Conservation (phyloP, 2,888 invertebrate species). For the Calliopum simillimum region DNA sequence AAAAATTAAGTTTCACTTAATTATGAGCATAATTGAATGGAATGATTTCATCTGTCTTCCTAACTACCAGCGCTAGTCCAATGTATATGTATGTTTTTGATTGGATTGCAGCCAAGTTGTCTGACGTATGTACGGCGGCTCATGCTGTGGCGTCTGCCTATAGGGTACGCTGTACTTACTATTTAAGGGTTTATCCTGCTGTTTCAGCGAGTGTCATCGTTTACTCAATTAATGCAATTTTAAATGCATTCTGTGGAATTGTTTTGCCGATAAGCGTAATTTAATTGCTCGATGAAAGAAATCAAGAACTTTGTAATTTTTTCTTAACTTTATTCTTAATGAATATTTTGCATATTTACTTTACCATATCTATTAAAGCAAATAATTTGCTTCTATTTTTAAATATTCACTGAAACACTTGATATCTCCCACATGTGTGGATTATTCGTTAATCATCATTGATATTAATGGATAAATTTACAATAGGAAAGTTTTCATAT, state of each 20-base stretch:
- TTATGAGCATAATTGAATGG: constrained; percentile 25
- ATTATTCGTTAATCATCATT: not conserved
- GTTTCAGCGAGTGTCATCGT: constrained; percentile 5
- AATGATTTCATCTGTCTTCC: constrained; percentile 3
- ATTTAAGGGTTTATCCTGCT: constrained; percentile 19
- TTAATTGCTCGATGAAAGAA: too few relatives aligned
- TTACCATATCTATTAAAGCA: not conserved
- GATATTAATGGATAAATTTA: not conserved
- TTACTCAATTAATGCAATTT: constrained; percentile 24
- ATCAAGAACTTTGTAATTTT: too few relatives aligned
- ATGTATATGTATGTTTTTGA: not conserved
- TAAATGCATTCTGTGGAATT: constrained; percentile 19
- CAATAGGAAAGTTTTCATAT: not conserved
- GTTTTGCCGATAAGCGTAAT: not conserved
- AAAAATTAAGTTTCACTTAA: constrained; percentile 22
- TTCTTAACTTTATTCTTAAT: too few relatives aligned
- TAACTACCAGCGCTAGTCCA: not conserved
- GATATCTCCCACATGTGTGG: too few relatives aligned
- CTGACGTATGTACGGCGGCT: too few relatives aligned
- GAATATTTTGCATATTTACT: not conserved
- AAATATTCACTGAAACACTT: too few relatives aligned
- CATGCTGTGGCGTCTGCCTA: not conserved
- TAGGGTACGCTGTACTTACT: not conserved
- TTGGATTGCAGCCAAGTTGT: constrained; percentile 22
- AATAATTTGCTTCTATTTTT: not conserved